Conservation (phyloP, 1,140 invertebrate genomes). For the Lepidurus arcticus region DNA sequence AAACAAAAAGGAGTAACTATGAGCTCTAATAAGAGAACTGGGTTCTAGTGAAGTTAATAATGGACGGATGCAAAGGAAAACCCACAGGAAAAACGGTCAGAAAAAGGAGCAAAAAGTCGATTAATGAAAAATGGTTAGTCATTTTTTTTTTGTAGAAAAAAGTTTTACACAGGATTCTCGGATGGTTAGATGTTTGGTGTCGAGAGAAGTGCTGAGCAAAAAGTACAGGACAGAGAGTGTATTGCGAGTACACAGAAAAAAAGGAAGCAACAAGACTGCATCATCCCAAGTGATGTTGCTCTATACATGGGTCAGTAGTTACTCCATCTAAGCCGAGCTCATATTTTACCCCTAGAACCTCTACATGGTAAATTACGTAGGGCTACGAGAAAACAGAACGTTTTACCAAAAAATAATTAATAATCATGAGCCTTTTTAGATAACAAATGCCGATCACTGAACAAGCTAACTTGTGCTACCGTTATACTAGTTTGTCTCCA, state of each 20-base stretch:
- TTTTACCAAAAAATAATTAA: no score
- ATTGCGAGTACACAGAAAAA: slow-evolving; percentile 8
- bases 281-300: background rate
- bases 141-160: no score
- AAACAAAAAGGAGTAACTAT: slow-evolving; percentile 3
- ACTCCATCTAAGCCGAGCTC: background rate
- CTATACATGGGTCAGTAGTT: background rate
- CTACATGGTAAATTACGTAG: background rate
- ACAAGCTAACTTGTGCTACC: no score
- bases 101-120: background rate
- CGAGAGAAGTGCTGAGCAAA: slow-evolving; percentile 8
- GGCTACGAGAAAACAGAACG: no score
- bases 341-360: slow-evolving; percentile 19
- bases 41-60: background rate
- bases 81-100: background rate
- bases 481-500: no score
- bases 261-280: background rate
- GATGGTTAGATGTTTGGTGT: background rate
- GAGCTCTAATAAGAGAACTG: background rate
- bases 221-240: slow-evolving; percentile 16
- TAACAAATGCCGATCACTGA: no score
- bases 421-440: no score
- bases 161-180: background rate
- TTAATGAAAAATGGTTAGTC: no score
- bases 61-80: background rate